Evolutionary conservation across 92 coral and sea anemone species (phyloP).

Genomic region (Plumapathes pennacea): DNA sequence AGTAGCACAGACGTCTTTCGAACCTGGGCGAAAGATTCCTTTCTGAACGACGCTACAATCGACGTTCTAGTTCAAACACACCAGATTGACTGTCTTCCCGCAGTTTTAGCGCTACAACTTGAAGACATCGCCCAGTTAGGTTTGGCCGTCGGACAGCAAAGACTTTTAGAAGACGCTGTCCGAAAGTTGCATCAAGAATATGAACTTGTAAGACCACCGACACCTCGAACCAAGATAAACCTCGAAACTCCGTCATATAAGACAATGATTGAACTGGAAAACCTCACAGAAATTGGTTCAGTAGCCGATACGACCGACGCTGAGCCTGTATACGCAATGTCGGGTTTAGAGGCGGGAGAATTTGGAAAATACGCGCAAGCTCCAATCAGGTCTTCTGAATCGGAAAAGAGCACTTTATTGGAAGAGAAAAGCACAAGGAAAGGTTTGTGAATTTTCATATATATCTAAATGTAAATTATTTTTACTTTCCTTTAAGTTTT

Average conservation of each 20-base stretch:
- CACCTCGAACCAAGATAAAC: slow-evolving; percentile 80
- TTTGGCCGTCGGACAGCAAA: slow-evolving; percentile 90
- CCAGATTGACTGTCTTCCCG: slow-evolving; percentile 88
- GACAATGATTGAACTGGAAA: slow-evolving; percentile 70
- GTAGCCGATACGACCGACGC: slow-evolving; percentile 15
- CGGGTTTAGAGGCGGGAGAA: slow-evolving; percentile 35
- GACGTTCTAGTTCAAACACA: slow-evolving; percentile 76
- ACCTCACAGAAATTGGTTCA: slow-evolving; percentile 29
- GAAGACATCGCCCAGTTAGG: slow-evolving; percentile 74
- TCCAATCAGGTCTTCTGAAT: slow-evolving; percentile 15
- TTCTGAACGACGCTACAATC: slow-evolving; percentile 77
- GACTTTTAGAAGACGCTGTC: slow-evolving; percentile 93
- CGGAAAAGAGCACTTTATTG: slow-evolving; percentile 7
- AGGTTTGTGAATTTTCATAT: neutral
- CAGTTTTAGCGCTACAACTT: slow-evolving; percentile 78
- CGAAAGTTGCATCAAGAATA: slow-evolving; percentile 87
- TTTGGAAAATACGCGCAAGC: slow-evolving; percentile 28
- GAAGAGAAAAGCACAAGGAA: slow-evolving; percentile 7
- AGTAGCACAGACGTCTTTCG: slow-evolving; percentile 80
- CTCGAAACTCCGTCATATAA: slow-evolving; percentile 88
- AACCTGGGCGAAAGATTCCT: slow-evolving; percentile 97
- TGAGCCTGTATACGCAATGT: slow-evolving; percentile 17
- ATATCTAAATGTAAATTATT: neutral
- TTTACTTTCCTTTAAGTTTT: no score
- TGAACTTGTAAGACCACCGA: slow-evolving; percentile 79